A percentile compares a stretch with the other conserved stretches of the same genome.
Conservation (phyloP, 2,113 vertebrate species). For the Dasypus novemcinctus region DNA sequence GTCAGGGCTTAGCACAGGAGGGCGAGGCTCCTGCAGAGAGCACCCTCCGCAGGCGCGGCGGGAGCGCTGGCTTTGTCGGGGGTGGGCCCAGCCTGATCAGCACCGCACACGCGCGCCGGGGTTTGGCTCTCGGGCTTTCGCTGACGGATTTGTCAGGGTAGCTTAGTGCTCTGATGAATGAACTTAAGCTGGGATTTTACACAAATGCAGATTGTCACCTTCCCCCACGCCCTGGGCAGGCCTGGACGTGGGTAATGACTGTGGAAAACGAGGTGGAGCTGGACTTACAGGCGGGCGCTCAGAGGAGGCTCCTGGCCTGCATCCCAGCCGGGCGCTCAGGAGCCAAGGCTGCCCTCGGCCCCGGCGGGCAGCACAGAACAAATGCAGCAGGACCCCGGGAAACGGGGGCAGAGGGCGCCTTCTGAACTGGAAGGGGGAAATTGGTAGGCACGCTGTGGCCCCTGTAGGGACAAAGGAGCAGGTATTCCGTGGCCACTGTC, state of each 20-base stretch:
- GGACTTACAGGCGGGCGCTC: neutral
- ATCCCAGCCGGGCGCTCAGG: too few species aligned
- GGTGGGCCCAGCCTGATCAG: neutral
- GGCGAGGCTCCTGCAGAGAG: neutral
- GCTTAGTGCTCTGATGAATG: constrained; percentile 59
- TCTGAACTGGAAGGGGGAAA: neutral
- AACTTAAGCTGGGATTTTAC: constrained; percentile 32
- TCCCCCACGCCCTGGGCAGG: neutral
- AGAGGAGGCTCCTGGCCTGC: too few species aligned
- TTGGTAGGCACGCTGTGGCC: neutral
- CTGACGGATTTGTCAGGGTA: constrained; percentile 16
- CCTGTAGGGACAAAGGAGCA: neutral
- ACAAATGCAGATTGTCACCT: constrained; percentile 52
- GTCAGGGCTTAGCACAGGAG: too few species aligned
- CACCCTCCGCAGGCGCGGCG: neutral
- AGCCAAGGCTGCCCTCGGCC: too few species aligned
- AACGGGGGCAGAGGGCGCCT: neutral
- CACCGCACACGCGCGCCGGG: neutral
- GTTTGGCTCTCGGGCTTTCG: constrained; percentile 39
- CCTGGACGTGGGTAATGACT: neutral
- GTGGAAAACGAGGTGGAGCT: neutral
- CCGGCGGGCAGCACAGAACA: rapidly evolving
- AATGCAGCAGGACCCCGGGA: neutral
- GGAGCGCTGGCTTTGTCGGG: neutral
- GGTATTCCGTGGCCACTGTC: too few species aligned